Percentiles rank a stretch among this genome's conserved stretches.
phyloP scores from a whole-genome alignment of 2,797 vertebrate species.

The Gymnothorax javanicus region DNA sequence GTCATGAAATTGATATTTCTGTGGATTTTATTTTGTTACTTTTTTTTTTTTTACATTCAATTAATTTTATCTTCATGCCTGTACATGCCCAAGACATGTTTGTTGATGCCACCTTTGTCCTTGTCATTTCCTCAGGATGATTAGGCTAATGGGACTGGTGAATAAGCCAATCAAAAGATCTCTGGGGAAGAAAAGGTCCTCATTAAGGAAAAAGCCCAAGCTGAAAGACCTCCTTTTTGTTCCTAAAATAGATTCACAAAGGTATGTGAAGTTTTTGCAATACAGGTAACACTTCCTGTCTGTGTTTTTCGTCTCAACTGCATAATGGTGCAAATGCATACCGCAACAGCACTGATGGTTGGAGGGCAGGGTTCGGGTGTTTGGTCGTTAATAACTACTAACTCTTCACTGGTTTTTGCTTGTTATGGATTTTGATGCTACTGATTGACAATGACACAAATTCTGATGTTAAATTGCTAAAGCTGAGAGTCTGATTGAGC shows the following conservation, averaged over 20 bases:
- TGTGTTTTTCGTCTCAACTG: too few relatives aligned
- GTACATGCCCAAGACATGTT: slow-evolving; percentile 29
- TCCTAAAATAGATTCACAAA: slow-evolving; percentile 75
- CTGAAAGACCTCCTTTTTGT: slow-evolving; percentile 88
- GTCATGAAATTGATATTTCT: neutral
- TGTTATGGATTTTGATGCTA: too few relatives aligned
- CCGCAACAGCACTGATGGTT: too few relatives aligned
- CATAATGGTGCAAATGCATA: too few relatives aligned
- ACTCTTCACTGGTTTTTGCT: too few relatives aligned
- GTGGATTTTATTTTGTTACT: neutral
- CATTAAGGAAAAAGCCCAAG: slow-evolving; percentile 87
- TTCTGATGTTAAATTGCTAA: neutral
- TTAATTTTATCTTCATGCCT: too few relatives aligned
- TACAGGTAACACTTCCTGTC: too few relatives aligned
- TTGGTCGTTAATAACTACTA: too few relatives aligned
- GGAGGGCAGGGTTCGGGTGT: too few relatives aligned
- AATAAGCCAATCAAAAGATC: slow-evolving; percentile 90
- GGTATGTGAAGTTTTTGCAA: slow-evolving; percentile 66
- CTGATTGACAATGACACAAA: too few relatives aligned
- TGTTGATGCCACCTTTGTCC: slow-evolving; percentile 39
- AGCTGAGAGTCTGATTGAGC: neutral
- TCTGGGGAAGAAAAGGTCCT: slow-evolving; percentile 76
- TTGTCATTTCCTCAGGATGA: slow-evolving; percentile 73
- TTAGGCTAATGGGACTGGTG: slow-evolving; percentile 89
- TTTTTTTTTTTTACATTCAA: neutral